A percentile compares a stretch with the other conserved stretches of the same genome.
Conservation (phyloP, 2,113 vertebrate genomes). For the Chamaea fasciata region DNA sequence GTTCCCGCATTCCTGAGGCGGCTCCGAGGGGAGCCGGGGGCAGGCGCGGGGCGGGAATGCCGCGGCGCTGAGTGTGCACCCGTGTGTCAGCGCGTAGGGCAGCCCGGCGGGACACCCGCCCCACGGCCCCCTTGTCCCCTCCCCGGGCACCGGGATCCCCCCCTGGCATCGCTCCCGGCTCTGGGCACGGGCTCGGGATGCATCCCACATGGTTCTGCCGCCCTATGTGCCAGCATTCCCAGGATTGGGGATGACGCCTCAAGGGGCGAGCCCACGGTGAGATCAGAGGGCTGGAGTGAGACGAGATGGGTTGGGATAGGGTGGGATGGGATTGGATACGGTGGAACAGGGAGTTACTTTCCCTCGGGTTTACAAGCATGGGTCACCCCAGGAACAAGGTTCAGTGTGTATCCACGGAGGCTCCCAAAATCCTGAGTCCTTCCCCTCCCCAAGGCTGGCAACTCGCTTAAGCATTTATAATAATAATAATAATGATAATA, state of each 20-base stretch:
- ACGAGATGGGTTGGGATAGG: not conserved
- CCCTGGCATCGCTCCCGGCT: not conserved
- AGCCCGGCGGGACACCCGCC: not conserved
- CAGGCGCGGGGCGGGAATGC: not conserved
- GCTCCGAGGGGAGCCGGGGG: not conserved
- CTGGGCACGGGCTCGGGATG: not conserved
- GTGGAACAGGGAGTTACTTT: not conserved
- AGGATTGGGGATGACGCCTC: not conserved
- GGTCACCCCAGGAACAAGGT: not conserved
- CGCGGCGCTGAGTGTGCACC: not conserved
- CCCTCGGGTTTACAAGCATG: not conserved
- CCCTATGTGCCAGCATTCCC: not conserved
- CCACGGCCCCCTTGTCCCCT: rapidly evolving
- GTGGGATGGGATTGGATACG: not conserved
- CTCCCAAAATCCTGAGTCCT: not conserved
- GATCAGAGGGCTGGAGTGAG: not conserved
- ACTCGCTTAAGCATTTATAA: constrained; percentile 9
- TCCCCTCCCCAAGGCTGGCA: constrained; percentile 28
- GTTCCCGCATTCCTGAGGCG: not conserved
- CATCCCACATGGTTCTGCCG: not conserved
- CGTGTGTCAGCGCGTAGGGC: not conserved
- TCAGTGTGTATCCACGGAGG: not conserved
- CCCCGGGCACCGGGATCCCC: rapidly evolving
- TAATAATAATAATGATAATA: constrained; percentile 7
- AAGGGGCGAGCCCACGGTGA: not conserved